Base-by-base conservation (phyloP, 2,113 vertebrate genomes). In the Puntigrus tetrazona region DNA sequence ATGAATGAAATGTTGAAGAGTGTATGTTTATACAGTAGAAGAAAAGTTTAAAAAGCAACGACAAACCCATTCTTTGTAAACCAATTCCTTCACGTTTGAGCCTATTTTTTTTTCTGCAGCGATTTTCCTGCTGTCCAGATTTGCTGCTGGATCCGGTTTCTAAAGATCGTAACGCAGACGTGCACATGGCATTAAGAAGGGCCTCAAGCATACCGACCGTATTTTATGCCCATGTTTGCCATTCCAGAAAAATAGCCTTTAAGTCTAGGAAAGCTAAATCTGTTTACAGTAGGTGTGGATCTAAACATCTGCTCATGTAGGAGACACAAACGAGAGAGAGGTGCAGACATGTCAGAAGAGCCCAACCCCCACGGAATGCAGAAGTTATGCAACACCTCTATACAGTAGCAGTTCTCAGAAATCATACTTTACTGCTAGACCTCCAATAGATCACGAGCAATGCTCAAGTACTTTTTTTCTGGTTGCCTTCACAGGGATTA, bases 331-430 rank as follows among this genome's bases (percentile, higher is more conserved):
- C 34, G 61, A 31, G 29, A 47, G 43, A 52, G 8, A 20, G 16
- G 22, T 59, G 18, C n/a, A 85, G 84, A 61, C 34, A 27, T 72
- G 61, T 70, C 6, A 36, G 84, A 72, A 61, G 25, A 80, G 41
- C 77, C 50, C 65, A 61, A 84, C 84, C 84, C 65, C 76, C 1
- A 34, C 0, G 57, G 78, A 86, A 86, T 82, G 69, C 70, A 52
- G 16, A 63, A 86, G 38, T 76, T 76, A 76, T 65, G 84, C 69
- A 85, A 80, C 13, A 34, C 25, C 63, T 78, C 25, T 36, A 25
- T 70, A 82, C 63, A 70, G 43, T 81, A 70, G 79, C 61, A 36
- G 36, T 59, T 70, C 65, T 79, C 27, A 80, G 38, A 47, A 63
- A 59, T 2, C 27, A 78, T 20, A 61, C 8, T 78, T 38, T n/a